Base-by-base conservation (phyloP, 2,888 invertebrate species). In the Euplexia lucipara region DNA sequence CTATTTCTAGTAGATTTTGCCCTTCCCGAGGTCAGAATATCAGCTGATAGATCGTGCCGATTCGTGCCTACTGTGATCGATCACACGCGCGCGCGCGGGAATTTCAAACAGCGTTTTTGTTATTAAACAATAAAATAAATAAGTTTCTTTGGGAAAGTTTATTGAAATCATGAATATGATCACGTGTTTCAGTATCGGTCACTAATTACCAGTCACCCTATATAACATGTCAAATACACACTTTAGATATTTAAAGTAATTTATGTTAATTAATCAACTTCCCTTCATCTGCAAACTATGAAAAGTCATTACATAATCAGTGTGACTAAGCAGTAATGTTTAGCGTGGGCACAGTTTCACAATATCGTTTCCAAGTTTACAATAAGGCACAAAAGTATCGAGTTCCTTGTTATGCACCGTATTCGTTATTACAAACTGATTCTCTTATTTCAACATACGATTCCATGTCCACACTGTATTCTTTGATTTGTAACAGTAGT, bases 181-280 rank as follows among this genome's bases (percentile, higher is more conserved):
- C n/a, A n/a, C n/a, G n/a, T n/a, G n/a, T n/a, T n/a, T n/a, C n/a
- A n/a, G n/a, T n/a, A n/a, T n/a, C n/a, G n/a, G n/a, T n/a, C n/a
- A n/a, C n/a, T n/a, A n/a, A n/a, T n/a, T n/a, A n/a, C n/a, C n/a
- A n/a, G n/a, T n/a, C n/a, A n/a, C n/a, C n/a, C n/a, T n/a, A n/a
- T 39, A 7, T n/a, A n/a, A n/a, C 6, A 0, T 14, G 6, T 14
- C 12, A 3, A 37, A 26, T 41, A 58, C 52, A 47, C 44, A 26
- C 26, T 9, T 34, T 35, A 18, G 3, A 18, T 32, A 18, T n/a
- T n/a, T n/a, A n/a, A n/a, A 64, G 26, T 37, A 37, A 39, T 30
- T 39, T 42, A 34, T 51, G 35, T 18, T 75, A 54, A 66, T 79
- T 20, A 47, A 66, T 79, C 20, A 47, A 53, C 34, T 66, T 65